Conservation (phyloP, 2,888 invertebrate species). For the Euplagia quadripunctaria region DNA sequence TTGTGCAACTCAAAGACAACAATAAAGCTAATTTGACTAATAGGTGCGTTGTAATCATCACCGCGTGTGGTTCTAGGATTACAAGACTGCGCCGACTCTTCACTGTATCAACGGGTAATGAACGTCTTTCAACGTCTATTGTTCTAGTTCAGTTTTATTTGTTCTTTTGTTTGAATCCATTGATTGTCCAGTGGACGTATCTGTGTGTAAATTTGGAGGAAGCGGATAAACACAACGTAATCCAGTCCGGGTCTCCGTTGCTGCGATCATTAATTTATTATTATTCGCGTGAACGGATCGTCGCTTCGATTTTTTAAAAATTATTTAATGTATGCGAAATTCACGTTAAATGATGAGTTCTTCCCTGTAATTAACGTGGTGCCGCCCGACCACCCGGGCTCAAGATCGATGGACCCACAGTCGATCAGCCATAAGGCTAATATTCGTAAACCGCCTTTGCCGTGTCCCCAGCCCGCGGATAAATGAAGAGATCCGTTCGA, state of each 20-base stretch:
- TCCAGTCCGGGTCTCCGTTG: constrained; percentile 51
- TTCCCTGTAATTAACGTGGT: constrained; percentile 82
- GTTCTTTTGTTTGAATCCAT: constrained; percentile 52
- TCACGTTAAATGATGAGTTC: constrained; percentile 81
- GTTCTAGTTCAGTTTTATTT: constrained; percentile 74
- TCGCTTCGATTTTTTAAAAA: constrained; percentile 76
- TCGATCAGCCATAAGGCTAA: constrained; percentile 74
- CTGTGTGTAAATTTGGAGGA: constrained; percentile 41
- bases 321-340: constrained; percentile 84
- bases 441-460: constrained; percentile 74
- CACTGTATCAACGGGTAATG: constrained; percentile 72
- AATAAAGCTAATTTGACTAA: constrained; percentile 87
- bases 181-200: constrained; percentile 36
- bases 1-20: constrained; percentile 81
- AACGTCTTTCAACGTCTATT: constrained; percentile 78
- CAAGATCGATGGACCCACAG: constrained; percentile 77
- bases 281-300: constrained; percentile 79
- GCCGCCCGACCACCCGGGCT: constrained; percentile 79
- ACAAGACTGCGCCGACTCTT: constrained; percentile 74
- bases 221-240: constrained; percentile 32
- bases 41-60: constrained; percentile 86
- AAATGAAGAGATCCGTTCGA: constrained; percentile 76
- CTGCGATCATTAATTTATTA: constrained; percentile 78
- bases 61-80: constrained; percentile 86
- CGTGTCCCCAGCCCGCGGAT: constrained; percentile 65